Evolutionary conservation across 2,888 invertebrate species (phyloP), one percentile per base, ranked within the genome.

Genomic region (Pseudococcus viburni): DNA sequence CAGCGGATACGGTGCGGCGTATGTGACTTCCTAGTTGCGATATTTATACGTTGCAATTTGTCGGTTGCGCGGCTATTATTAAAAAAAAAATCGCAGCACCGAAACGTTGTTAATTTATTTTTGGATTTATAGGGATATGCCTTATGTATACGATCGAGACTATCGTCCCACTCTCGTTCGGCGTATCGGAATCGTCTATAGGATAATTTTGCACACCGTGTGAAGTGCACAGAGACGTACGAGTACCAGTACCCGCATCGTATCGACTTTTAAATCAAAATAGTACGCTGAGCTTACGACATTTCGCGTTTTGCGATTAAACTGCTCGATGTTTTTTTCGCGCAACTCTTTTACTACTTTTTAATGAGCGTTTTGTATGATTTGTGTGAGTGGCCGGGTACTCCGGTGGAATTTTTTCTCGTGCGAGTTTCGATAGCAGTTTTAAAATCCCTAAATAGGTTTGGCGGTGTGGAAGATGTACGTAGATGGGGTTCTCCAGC

Each of bases 91-190:
- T 15, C 26, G 5, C 8, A 15, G 11, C 26, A 55, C 17, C 4
- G 15, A 26, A 73, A 73, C 73, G 73, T 22, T 73, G 73, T 22
- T 26, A 17, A 73, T 73, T 73, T 73, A 73, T 73, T 73, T 73
- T 73, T 73, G 73, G 73, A 73, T 73, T 73, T 73, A 73, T 73
- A 26, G 55, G n/a, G 12, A 55, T 55, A n/a, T 55, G 55, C n/a
- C 7, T n/a, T 55, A n/a, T 17, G 15, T 55, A 6, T 17, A 55
- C 55, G 55, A 55, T 55, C 55, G 55, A 55, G 48, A 51, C 15
- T 12, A 51, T 51, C 48, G 48, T 51, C 48, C 48, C 48, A 51
- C 48, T 51, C 48, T 51, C 15, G 48, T 46, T 46, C 12, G 46
- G 46, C 46, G 46, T 46, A 46, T 46, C 46, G 46, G 46, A 46